Evolutionary conservation across 37 sponge, comb jelly and placozoan species (phyloP), one percentile per base, ranked within the genome.

Genomic region (Oopsacas minuta): DNA sequence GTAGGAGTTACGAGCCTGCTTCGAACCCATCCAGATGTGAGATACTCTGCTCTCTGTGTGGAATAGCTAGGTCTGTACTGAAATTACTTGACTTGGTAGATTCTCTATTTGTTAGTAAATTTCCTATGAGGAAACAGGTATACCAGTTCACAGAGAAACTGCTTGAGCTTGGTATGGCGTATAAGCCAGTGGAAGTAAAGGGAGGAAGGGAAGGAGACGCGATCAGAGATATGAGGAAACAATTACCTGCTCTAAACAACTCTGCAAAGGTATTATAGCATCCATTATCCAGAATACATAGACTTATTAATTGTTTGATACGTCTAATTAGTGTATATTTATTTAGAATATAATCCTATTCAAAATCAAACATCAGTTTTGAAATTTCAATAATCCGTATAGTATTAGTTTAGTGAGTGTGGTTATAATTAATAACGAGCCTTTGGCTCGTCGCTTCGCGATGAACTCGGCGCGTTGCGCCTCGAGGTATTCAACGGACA

Each of bases 51-150:
- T 37, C 39, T 17, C 42, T 82, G 38, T 39, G 39, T 28, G 39
- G 42, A 7, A 39, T 82, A 23, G 22, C 42, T 17, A 82, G 83
- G 23, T 61, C 75, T 34, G 75, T 61, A 34, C 22, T 61, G 75
- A 83, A 83, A 36, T 88, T 93, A 23, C n/a, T 93, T 83, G 94
- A 93, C 61, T 23, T 93, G 37, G 91, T 89, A 22, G 94, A 93
- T 84, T 89, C 90, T n/a, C 86, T 93, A 81, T 93, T 93, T 81
- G 88, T 91, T 39, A 91, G 84, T 86, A 89, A 89, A 23, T 93
- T 84, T 75, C 94, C 94, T 37, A 93, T 93, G 94, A 85, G 94
- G 52, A 84, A 84, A n/a, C 94, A 93, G 88, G 94, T 93, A 37
- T 39, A 85, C 53, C 35, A 5, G 32, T 52, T 85, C 53, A 53